A percentile compares a stretch with the other conserved stretches of the same genome.
Evolutionary conservation across 2,888 invertebrate genomes (phyloP).

Genomic region (Lasioglossum zephyrum): DNA sequence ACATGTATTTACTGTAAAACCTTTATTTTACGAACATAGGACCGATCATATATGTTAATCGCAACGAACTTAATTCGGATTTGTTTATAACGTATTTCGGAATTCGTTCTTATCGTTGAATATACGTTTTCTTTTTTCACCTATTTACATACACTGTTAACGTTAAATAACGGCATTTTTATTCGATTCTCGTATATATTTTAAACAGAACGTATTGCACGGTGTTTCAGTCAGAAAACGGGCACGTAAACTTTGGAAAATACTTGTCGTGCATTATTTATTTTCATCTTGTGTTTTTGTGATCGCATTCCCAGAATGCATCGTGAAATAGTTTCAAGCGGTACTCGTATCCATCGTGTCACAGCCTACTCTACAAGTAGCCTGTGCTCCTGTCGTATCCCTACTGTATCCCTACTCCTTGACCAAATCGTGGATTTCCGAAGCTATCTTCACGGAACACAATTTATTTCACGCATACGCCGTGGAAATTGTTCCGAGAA

Average conservation of each 20-base stretch:
- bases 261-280: conserved; percentile 37
- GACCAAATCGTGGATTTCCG: no score
- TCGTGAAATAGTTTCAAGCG: not conserved
- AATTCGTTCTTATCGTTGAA: not conserved
- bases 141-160: not conserved
- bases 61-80: not conserved
- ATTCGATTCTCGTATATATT: conserved; percentile 8
- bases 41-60: not conserved
- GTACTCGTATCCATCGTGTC: no score
- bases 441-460: no score
- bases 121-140: not conserved
- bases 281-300: conserved; percentile 38
- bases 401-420: no score
- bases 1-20: not conserved
- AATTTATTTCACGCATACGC: no score
- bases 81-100: conserved; percentile 19
- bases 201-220: not conserved
- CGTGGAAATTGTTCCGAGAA: no score
- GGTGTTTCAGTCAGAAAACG: not conserved
- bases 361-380: no score
- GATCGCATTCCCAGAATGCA: not conserved
- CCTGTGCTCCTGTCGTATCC: no score
- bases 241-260: not conserved
- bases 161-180: not conserved
- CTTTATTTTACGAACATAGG: not conserved